Conservation (phyloP, 2,888 invertebrate species). For the Pristionchus japonicus region DNA sequence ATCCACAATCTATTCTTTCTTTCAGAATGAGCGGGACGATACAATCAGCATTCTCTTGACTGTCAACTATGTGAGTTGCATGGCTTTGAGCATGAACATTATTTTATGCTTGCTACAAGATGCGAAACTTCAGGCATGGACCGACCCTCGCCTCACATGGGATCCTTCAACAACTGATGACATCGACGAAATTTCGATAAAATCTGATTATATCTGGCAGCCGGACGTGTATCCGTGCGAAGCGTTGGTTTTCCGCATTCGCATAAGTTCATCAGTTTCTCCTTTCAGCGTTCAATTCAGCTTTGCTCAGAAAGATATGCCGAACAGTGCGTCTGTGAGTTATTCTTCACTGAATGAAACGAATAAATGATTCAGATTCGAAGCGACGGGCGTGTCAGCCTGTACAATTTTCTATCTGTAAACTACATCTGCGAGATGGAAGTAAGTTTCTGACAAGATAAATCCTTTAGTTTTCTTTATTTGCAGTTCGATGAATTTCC, state of each 20-base stretch:
- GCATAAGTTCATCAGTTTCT: too few species aligned
- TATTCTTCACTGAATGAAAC: too few species aligned
- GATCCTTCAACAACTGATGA: neutral
- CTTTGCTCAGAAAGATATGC: too few species aligned
- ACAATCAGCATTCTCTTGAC: neutral
- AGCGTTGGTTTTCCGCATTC: neutral
- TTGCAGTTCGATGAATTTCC: conserved; percentile 1
- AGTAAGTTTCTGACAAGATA: neutral
- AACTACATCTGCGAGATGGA: neutral
- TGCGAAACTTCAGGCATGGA: neutral
- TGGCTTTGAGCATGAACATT: neutral
- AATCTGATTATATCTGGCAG: neutral
- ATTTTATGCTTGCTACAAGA: too few species aligned
- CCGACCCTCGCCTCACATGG: neutral
- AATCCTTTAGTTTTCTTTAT: neutral
- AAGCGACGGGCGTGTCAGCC: neutral
- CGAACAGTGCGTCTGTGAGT: neutral
- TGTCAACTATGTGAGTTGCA: neutral
- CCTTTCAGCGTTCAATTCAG: too few species aligned
- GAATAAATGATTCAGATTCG: neutral
- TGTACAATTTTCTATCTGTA: neutral
- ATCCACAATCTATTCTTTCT: neutral
- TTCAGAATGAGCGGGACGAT: neutral
- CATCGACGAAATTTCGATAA: neutral
- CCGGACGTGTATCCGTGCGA: neutral